A percentile compares a stretch with the other conserved stretches of the same genome.
phyloP scores from a whole-genome alignment of 2,797 vertebrate genomes.

The Ptychadena robeensis region DNA sequence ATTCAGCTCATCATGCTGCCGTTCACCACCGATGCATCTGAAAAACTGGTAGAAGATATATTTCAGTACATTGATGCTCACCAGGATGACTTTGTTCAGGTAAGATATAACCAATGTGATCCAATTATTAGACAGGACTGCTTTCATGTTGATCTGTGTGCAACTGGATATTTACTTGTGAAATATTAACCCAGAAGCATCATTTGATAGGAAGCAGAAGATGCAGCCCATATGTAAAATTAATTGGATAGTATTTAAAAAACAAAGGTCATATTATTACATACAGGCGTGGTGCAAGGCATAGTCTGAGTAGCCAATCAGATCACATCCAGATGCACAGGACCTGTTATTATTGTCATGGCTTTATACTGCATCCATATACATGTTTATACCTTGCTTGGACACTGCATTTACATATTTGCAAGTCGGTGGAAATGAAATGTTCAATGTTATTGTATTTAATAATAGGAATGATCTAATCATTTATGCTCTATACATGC shows the following conservation, averaged over 20 bases:
- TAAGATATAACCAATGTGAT: conserved; percentile 55
- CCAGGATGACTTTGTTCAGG: conserved; percentile 73
- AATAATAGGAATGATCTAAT: no score
- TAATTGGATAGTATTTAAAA: not conserved
- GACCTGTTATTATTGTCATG: not conserved
- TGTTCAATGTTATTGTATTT: no score
- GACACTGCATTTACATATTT: no score
- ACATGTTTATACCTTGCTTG: no score
- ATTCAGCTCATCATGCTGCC: conserved; percentile 49
- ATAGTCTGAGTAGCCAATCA: not conserved
- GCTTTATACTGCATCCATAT: no score
- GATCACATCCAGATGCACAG: not conserved
- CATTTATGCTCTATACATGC: no score
- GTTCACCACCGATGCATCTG: conserved; percentile 53
- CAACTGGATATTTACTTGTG: not conserved
- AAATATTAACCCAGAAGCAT: not conserved
- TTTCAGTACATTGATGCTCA: conserved; percentile 72
- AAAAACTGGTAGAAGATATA: conserved; percentile 48
- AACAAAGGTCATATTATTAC: not conserved
- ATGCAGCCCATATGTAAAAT: not conserved
- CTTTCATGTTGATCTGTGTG: not conserved
- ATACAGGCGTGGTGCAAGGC: not conserved
- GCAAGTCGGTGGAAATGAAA: no score
- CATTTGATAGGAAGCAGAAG: no score
- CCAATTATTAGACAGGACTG: not conserved